Base-by-base conservation (phyloP, 2,888 invertebrate genomes). In the Chloroclystis v-ata region DNA sequence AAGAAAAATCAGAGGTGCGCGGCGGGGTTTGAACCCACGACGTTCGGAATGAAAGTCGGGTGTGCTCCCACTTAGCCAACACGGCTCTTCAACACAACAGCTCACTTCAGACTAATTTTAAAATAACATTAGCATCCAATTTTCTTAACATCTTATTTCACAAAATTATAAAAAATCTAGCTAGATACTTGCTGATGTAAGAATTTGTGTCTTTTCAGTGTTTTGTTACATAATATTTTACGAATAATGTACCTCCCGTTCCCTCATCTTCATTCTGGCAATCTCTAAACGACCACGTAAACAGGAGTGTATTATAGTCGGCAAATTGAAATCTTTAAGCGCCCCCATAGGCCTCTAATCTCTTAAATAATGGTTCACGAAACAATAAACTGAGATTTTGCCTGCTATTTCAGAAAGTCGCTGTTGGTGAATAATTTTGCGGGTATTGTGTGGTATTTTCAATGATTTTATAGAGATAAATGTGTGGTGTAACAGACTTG, bases 361-460 rank as follows among this genome's bases (percentile, higher is more conserved):
- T 73, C 63, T 66, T 72, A 70, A 77, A 78, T 78, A 75, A 80
- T 78, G 67, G 75, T 66, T 59, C 69, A 70, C 69, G 67, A 72
- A 75, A 79, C 78, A 78, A 78, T 80, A 78, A 79, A 78, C 71
- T 67, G 65, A 72, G 76, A 76, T 78, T 78, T 72, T 69, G 72
- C 68, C 61, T 72, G 75, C 72, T 75, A 72, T 77, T 77, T 60
- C 63, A 46, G 61, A 63, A 73, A 73, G 71, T 71, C 66, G 66
- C 61, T 45, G 57, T 50, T 47, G 56, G 37, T 44, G 52, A 48
- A 52, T 52, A 51, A 57, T 49, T 56, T 54, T 54, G 49, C 28
- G 37, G 39, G 20, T 24, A 45, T 44, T 45, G 33, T 33, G 32
- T 33, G n/a, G 14, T 33, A 14, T 33, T 9, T 9, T 13, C 14